Conservation (phyloP, 2,797 vertebrate species). For the Mormyrus hasselquistii region DNA sequence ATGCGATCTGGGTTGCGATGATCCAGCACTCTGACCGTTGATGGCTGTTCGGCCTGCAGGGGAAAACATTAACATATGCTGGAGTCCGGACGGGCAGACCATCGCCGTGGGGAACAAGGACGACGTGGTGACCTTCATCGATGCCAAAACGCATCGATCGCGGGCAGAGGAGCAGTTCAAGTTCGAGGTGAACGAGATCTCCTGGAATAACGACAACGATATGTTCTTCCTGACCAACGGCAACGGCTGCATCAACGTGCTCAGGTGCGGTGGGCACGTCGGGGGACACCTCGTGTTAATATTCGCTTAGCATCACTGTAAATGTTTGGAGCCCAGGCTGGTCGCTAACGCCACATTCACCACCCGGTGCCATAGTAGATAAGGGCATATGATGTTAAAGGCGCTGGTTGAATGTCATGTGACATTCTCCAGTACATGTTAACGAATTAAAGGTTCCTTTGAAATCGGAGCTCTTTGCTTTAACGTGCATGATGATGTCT, state of each 20-base stretch:
- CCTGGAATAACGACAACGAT: constrained; percentile 97
- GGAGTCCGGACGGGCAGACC: constrained; percentile 98
- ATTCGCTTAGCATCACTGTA: background rate
- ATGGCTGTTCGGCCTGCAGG: constrained; percentile 53
- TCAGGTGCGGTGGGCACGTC: constrained; percentile 63
- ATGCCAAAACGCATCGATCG: constrained; percentile 87
- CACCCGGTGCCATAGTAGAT: background rate
- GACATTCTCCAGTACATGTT: background rate
- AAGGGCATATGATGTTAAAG: too few relatives aligned
- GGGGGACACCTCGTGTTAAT: background rate
- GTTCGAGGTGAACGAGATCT: constrained; percentile 98
- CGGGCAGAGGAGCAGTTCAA: constrained; percentile 95
- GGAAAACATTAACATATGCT: constrained; percentile 98
- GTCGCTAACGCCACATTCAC: background rate
- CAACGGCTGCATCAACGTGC: constrained; percentile 94
- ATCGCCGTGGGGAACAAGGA: constrained; percentile 97
- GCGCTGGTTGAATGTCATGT: background rate
- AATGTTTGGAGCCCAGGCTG: background rate
- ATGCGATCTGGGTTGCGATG: background rate
- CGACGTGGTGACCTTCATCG: constrained; percentile 94
- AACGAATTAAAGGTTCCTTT: background rate
- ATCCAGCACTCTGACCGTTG: background rate
- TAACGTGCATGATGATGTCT: background rate
- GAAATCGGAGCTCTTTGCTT: background rate
- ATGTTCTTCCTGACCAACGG: constrained; percentile 98